Base-by-base conservation (phyloP, 2,113 vertebrate species). In the Neotragus pygmaeus region DNA sequence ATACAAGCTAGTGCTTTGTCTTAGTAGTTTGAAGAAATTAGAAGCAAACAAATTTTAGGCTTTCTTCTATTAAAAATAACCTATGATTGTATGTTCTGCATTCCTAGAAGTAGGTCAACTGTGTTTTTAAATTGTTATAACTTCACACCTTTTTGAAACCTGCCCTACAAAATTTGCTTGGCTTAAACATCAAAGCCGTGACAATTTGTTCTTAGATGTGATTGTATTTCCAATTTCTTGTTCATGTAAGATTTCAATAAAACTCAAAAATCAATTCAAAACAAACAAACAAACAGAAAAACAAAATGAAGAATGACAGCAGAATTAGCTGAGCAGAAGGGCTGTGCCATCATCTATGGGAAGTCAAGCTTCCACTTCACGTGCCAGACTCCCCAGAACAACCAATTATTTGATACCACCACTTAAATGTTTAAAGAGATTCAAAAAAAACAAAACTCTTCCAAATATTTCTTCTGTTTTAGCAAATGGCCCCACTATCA, bases 191-290 rank as follows among this genome's bases (percentile, higher is more conserved):
- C 98, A 99, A 99, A 99, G 99, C 99, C 99, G 99, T 99, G 99
- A 99, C 99, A 99, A 99, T 99, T 99, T 99, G 99, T 99, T 99
- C 99, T 99, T 99, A 99, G 99, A 99, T 99, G 99, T 99, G 99
- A 99, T 99, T 99, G 99, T 99, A 99, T 99, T 99, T 99, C 99
- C 99, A 99, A 99, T 99, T 99, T 99, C 99, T 99, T 99, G 99
- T 99, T 99, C 99, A 99, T 99, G 99, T 99, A 99, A 99, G 99
- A 99, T 99, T 99, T 99, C 99, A 99, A 99, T 99, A 99, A 99
- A 99, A 99, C 99, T 99, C 99, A 99, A 99, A 99, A 99, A 99
- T 99, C 99, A 99, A 99, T 99, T 99, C 98, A 99, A 99, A 99
- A 99, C 99, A 99, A 55, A 55, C 53, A 55, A 7, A 55, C 19